A percentile compares a stretch with the other conserved stretches of the same genome.
Evolutionary conservation across 2,888 invertebrate species (phyloP).

Genomic region (Sicus ferrugineus): DNA sequence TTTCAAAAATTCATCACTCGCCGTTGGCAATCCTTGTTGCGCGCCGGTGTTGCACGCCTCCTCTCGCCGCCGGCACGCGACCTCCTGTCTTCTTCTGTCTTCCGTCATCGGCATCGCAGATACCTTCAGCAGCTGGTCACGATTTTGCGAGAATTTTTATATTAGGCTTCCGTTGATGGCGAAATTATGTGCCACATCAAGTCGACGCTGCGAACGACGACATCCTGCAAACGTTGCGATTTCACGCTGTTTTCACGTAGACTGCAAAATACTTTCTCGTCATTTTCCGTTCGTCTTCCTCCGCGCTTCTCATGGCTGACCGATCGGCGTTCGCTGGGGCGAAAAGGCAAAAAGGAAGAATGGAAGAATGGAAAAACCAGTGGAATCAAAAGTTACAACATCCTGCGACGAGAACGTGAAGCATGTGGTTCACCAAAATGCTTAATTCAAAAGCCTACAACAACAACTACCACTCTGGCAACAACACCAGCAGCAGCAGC

Average conservation of each 20-base stretch:
- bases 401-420: neutral
- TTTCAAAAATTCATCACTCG: too few species aligned
- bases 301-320: too few species aligned
- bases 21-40: too few species aligned
- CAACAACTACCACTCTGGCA: neutral
- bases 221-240: slow-evolving; percentile 27
- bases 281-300: neutral
- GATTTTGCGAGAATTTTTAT: slow-evolving; percentile 54
- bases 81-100: too few species aligned
- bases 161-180: slow-evolving; percentile 59
- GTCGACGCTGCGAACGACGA: neutral
- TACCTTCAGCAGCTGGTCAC: slow-evolving; percentile 51
- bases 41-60: too few species aligned
- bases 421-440: slow-evolving; percentile 43
- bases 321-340: neutral
- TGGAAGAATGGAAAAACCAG: neutral
- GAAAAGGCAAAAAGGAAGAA: neutral
- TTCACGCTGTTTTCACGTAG: slow-evolving; percentile 19
- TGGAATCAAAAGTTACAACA: neutral
- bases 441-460: slow-evolving; percentile 45
- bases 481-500: neutral
- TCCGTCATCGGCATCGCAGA: too few species aligned
- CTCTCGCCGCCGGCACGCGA: too few species aligned
- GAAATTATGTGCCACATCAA: slow-evolving; percentile 53
- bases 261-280: neutral